Evolutionary conservation across 2,888 invertebrate genomes (phyloP), one percentile per base, ranked within the genome.

Genomic region (Oasisia sp.): DNA sequence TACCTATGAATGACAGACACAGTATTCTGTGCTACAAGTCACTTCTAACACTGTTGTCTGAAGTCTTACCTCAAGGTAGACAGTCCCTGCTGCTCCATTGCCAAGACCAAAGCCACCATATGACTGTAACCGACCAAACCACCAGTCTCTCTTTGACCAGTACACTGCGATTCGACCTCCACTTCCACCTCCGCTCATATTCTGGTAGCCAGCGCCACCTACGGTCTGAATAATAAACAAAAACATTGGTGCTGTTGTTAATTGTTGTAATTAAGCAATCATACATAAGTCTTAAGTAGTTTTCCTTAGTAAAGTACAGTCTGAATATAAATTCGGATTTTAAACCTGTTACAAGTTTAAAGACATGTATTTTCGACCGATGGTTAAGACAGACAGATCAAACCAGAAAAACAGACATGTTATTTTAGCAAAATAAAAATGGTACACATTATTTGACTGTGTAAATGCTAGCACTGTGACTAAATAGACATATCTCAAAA

Each of bases 51-150:
- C 91, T 89, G 32, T 27, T 4, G 44, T 8, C 32, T n/a, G 32
- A 32, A 0, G 12, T 92, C 92, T 56, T 50, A 95, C 95, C 94
- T 94, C 90, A 0, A 95, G 91, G 91, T 94, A 94, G 12, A 95
- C 92, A n/a, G 95, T 95, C 19, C 95, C 95, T 14, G 95, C 95
- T 5, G 94, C 95, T 12, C 94, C 95, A 45, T 92, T 92, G 27
- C 92, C 92, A 4, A 90, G 90, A 11, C 94, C 93, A 38, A 93
- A 91, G 9, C 95, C 95, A 44, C 95, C 95, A 50, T 93, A 92
- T 14, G 94, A 94, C 91, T 93, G 92, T 32, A 94, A 92, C n/a
- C 92, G 91, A 32, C 95, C 95, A 91, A 94, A 94, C 95, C 95
- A 95, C 92, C 93, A 94, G 89, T 93, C 89, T 14, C 91, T 93